Evolutionary conservation across 2,888 invertebrate species (phyloP).

Genomic region (Pteria penguin): DNA sequence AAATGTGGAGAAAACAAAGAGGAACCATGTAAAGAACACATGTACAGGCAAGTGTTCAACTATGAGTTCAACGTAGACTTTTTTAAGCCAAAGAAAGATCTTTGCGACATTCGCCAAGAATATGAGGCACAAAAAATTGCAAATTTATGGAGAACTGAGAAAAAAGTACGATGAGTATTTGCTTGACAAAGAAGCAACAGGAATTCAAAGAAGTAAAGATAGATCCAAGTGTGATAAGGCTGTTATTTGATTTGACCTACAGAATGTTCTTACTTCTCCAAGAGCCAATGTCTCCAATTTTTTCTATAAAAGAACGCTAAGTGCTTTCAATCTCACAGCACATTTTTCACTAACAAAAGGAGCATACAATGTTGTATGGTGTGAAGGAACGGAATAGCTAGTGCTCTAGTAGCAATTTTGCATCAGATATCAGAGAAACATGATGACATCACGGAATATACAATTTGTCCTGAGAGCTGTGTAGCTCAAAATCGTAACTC

Average conservation of each 20-base stretch:
- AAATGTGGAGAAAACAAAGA: conserved; percentile 22
- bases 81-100: conserved; percentile 36
- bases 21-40: conserved; percentile 20
- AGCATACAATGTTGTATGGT: too few relatives aligned
- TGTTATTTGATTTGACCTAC: conserved; percentile 45
- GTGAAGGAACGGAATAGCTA: conserved; percentile 9
- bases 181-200: conserved; percentile 34
- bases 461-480: conserved; percentile 25
- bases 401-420: conserved; percentile 11
- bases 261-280: conserved; percentile 48
- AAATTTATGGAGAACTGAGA: background rate
- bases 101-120: conserved; percentile 37
- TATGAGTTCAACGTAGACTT: conserved; percentile 43
- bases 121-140: conserved; percentile 13
- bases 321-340: conserved; percentile 47
- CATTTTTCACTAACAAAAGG: conserved; percentile 37
- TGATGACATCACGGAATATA: background rate
- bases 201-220: conserved; percentile 35
- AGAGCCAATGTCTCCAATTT: conserved; percentile 42
- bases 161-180: too few relatives aligned
- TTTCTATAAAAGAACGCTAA: conserved; percentile 47
- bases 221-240: conserved; percentile 5
- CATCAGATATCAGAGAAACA: background rate
- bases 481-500: conserved; percentile 46
- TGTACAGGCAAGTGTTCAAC: conserved; percentile 36